Base-by-base conservation (phyloP, 2,113 vertebrate species). In the Vanacampus margaritifer region DNA sequence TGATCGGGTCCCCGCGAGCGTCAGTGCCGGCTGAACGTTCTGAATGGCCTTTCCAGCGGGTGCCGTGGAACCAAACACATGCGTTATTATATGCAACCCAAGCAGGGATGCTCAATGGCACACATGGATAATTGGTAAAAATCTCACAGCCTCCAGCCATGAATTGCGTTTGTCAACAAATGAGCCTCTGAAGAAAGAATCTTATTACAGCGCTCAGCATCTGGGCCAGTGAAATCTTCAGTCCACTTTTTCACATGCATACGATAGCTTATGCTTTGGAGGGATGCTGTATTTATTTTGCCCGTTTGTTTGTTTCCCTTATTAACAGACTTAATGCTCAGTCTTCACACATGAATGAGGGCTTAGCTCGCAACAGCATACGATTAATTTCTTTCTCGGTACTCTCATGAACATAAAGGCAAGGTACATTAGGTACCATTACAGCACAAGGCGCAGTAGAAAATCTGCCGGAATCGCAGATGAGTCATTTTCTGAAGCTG, bases 81-180 rank as follows among this genome's bases (percentile, higher is more conserved):
- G 5, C 62, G 13, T 72, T 68, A 39, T 50, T 68, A 45, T 50
- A 69, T 73, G 69, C 73, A 81, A 75, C 74, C 80, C 77, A 75
- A 79, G 73, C 60, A 71, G 72, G 28, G 67, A 32, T 71, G 69
- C 75, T 77, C 66, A 37, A 58, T 45, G 67, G 58, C 51, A 61
- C 77, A 79, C 68, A 75, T 28, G n/a, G 66, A 79, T 82, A 82
- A 80, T 75, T 76, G 73, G 64, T 70, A 59, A 69, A n/a, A 81
- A 82, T 81, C 41, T 71, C 65, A 45, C 61, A 71, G 84, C 79
- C 72, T 78, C 53, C 53, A 76, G 78, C 68, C 64, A 78, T 73
- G 65, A 74, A 68, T 79, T 72, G 35, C 68, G 67, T 68, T 66
- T 76, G 70, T 73, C 70, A 73, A 79, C 58, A 81, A 85, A 84